Evolutionary conservation across 1,140 invertebrate species (phyloP), one percentile per base, ranked within the genome.

Genomic region (Augochlora pura): DNA sequence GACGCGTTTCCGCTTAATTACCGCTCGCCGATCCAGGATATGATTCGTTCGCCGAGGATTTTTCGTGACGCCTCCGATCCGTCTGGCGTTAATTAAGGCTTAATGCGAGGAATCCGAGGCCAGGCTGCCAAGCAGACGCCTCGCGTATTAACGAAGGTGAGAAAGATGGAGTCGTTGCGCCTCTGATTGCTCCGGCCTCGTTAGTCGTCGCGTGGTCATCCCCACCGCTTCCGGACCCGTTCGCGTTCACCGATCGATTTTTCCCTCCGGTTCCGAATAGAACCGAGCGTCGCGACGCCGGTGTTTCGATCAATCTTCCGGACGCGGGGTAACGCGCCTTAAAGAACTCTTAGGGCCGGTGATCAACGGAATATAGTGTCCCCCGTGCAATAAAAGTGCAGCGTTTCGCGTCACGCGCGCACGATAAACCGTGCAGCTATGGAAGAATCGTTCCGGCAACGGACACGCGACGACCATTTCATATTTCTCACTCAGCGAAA

Each of bases 401-500:
- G 12, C 65, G 74, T 69, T 69, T 77, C 66, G 32, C 60, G 68
- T 62, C 67, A 59, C 9, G 39, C 27, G 27, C 57, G 25, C n/a
- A 27, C 75, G 67, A 54, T 77, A 77, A 77, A 77, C 23, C 59
- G 75, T 39, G n/a, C 32, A 27, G 49, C 42, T 46, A 46, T 46
- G 42, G 27, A 68, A 63, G 57, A 46, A 78, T 73, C 60, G 27
- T 65, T 18, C 38, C 60, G 64, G 49, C 54, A 38, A 42, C 27
- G 42, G 68, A 21, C 49, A 46, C 59, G 10, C 23, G 27, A 39
- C 38, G 21, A 38, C 52, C 49, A 83, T 83, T 49, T 27, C 70
- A 46, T 59, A 57, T 71, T 74, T 77, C 62, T 46, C 69, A 63
- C 38, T 65, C 60, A 38, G 60, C 60, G 69, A 38, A 72, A 82